Evolutionary conservation across 2,888 invertebrate species (phyloP).

Genomic region (Morpho deidamia): DNA sequence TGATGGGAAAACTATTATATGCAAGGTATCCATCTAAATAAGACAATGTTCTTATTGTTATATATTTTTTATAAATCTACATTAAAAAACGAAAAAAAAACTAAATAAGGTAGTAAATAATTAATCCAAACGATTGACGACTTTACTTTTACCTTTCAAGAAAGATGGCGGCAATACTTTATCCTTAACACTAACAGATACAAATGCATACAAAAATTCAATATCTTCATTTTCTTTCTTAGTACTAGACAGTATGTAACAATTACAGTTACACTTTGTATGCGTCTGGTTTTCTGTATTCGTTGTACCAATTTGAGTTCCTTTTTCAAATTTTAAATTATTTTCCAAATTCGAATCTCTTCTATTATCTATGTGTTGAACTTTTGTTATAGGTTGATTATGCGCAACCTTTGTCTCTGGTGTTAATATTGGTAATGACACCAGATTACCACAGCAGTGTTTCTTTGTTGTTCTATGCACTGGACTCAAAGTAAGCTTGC

Average conservation of each 20-base stretch:
- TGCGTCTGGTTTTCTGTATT: conserved; percentile 20
- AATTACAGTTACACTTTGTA: conserved; percentile 35
- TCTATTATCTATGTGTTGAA: conserved; percentile 9
- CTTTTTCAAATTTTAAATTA: not conserved
- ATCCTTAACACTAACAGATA: conserved; percentile 57
- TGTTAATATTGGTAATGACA: conserved; percentile 25
- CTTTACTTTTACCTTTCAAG: conserved; percentile 49
- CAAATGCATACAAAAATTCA: conserved; percentile 66
- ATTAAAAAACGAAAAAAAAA: too few species aligned
- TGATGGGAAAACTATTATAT: too few species aligned
- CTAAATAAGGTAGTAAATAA: not conserved
- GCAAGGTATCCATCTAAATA: too few species aligned
- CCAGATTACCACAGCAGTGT: conserved; percentile 39
- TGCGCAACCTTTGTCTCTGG: conserved; percentile 20
- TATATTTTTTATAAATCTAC: too few species aligned
- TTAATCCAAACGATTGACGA: not conserved
- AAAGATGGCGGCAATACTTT: conserved; percentile 56
- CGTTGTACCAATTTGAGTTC: conserved; percentile 2
- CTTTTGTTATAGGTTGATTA: conserved; percentile 17
- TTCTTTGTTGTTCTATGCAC: conserved; percentile 32
- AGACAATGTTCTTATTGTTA: too few species aligned
- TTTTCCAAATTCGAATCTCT: conserved; percentile 14
- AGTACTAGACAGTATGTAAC: conserved; percentile 34
- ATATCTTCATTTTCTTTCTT: conserved; percentile 31
- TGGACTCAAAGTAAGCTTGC: conserved; percentile 37